phyloP scores from a whole-genome alignment of 2,113 vertebrate species.

The Phyllopteryx taeniolatus region DNA sequence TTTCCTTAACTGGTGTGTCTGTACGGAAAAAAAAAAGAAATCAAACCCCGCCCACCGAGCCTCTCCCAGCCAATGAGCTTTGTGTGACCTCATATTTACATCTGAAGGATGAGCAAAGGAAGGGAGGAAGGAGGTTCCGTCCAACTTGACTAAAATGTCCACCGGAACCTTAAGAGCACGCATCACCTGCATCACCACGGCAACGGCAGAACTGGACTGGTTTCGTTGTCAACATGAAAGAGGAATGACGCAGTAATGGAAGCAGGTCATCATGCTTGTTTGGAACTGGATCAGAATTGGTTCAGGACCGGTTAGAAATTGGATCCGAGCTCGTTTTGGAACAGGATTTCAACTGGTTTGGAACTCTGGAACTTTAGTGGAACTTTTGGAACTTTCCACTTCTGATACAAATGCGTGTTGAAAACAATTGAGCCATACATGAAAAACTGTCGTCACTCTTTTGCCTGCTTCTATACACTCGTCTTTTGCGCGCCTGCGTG shows the following conservation, averaged over 20 bases:
- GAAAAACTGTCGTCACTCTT: constrained; percentile 39
- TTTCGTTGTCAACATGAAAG: neutral
- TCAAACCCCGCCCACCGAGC: neutral
- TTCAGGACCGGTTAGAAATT: no score
- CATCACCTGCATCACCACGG: neutral
- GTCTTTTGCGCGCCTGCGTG: constrained; percentile 26
- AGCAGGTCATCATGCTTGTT: no score
- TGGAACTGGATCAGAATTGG: no score
- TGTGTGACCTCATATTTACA: neutral
- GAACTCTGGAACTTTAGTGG: constrained; percentile 18
- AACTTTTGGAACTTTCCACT: constrained; percentile 18
- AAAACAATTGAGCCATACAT: constrained; percentile 64
- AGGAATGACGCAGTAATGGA: neutral
- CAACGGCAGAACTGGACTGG: neutral
- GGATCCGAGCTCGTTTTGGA: neutral
- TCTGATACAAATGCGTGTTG: constrained; percentile 43
- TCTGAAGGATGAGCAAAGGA: neutral
- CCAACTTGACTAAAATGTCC: neutral
- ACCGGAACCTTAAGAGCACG: no score
- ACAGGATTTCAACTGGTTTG: neutral
- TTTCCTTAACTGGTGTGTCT: neutral
- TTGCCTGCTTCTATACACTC: constrained; percentile 56
- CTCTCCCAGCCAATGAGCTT: neutral
- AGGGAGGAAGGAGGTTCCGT: neutral
- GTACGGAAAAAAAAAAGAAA: neutral